Percentiles rank a stretch among this genome's conserved stretches.
Evolutionary conservation across 2,113 vertebrate species (phyloP).

Genomic region (Agapornis roseicollis): DNA sequence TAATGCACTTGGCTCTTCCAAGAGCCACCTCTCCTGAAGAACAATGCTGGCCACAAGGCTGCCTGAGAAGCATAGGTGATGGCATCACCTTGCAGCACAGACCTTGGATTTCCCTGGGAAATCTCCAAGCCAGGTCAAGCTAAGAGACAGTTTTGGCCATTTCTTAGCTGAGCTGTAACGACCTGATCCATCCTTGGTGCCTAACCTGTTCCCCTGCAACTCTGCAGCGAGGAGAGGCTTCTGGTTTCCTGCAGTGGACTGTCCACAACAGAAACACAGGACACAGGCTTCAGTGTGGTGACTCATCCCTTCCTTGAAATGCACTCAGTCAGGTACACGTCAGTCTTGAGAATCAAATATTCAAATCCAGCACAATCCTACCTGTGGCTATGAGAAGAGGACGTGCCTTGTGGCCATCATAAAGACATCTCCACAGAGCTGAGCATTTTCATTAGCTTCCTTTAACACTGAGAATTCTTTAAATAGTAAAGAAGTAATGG

Average conservation of each 20-base stretch:
- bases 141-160: background rate
- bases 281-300: background rate
- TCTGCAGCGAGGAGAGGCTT: background rate
- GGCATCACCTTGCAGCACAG: background rate
- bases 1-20: background rate
- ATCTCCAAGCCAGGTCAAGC: background rate
- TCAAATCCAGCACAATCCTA: background rate
- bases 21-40: background rate
- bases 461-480: background rate
- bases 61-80: background rate
- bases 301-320: background rate
- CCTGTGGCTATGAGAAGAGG: background rate
- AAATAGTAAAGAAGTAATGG: background rate
- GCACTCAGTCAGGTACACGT: background rate
- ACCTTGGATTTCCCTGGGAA: background rate
- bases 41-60: background rate
- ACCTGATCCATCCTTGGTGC: background rate
- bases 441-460: background rate
- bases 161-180: background rate
- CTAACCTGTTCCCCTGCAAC: background rate
- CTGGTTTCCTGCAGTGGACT: background rate
- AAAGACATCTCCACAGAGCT: background rate
- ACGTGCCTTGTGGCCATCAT: background rate
- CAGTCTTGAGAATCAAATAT: background rate
- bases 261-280: background rate